Evolutionary conservation across 1,140 invertebrate species (phyloP).

Genomic region (Copidosoma floridanum): DNA sequence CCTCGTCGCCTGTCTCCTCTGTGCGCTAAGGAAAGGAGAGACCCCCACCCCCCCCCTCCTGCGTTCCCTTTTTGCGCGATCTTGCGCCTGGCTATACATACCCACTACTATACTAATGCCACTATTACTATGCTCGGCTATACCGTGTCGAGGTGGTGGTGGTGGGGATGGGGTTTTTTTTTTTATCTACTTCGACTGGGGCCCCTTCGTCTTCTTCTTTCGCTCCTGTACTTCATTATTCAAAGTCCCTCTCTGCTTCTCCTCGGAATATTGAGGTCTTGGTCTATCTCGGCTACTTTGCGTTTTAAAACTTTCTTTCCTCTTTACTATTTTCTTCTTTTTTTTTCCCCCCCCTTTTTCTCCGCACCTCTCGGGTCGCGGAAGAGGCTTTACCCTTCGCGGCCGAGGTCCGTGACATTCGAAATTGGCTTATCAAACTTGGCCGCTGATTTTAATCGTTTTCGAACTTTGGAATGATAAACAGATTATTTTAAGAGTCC

Average conservation of each 20-base stretch:
- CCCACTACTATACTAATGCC: too few relatives aligned
- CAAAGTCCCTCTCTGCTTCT: slow-evolving; percentile 17
- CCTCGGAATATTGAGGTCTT: slow-evolving; percentile 17
- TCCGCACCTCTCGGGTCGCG: too few relatives aligned
- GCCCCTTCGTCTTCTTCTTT: neutral
- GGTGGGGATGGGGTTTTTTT: neutral
- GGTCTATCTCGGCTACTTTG: slow-evolving; percentile 2
- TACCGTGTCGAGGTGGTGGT: too few relatives aligned
- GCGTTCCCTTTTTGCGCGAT: neutral
- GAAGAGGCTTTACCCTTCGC: neutral
- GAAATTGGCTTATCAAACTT: slow-evolving; percentile 21
- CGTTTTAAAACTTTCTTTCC: slow-evolving; percentile 11
- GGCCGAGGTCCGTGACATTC: neutral
- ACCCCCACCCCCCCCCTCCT: neutral
- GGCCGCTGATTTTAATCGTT: slow-evolving; percentile 20
- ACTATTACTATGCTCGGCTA: too few relatives aligned
- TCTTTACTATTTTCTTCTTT: too few relatives aligned
- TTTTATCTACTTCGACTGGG: neutral
- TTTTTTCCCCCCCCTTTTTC: too few relatives aligned
- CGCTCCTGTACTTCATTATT: slow-evolving; percentile 9
- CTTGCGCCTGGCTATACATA: too few relatives aligned
- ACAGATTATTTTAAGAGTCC: slow-evolving; percentile 6
- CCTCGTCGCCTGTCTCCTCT: too few relatives aligned
- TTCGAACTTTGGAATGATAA: slow-evolving; percentile 7
- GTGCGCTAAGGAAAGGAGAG: too few relatives aligned